Percentiles rank a stretch among this genome's conserved stretches.
These are phyloP conservation scores for Noctua pronuba DNA, from an alignment of 2,888 invertebrate genomes.

Conservation along the genomic window DNA sequence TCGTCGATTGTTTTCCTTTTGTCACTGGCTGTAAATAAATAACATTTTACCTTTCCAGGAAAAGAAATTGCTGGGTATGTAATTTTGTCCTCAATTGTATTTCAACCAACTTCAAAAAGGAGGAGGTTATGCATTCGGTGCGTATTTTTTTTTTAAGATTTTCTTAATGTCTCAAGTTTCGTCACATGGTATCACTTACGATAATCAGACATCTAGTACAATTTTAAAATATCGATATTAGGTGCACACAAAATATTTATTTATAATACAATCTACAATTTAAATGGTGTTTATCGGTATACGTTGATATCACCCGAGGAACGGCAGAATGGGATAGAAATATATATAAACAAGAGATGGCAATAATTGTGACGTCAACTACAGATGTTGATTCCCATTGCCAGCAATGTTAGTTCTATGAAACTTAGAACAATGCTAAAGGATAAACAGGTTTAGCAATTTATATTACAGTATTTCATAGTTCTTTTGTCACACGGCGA, in stretches of 20 bases:
- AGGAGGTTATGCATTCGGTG: not conserved
- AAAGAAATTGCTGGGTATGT: too few relatives aligned
- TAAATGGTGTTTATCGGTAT: constrained; percentile 53
- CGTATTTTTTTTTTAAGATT: not conserved
- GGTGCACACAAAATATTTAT: constrained; percentile 63
- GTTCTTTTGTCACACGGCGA: not conserved
- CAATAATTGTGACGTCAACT: constrained; percentile 13
- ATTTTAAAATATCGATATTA: constrained; percentile 56
- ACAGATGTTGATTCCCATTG: constrained; percentile 10
- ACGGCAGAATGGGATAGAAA: constrained; percentile 36
- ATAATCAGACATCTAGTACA: constrained; percentile 66
- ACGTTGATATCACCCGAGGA: constrained; percentile 34
- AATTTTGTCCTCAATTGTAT: not conserved
- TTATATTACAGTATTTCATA: not conserved
- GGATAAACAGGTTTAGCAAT: constrained; percentile 15
- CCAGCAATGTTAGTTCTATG: not conserved
- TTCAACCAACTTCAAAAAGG: not conserved
- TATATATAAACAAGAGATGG: constrained; percentile 6
- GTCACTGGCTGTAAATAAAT: not conserved
- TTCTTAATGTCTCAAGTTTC: constrained; percentile 43
- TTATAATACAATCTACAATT: constrained; percentile 38
- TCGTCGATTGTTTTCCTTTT: constrained; percentile 32
- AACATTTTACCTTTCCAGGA: not conserved
- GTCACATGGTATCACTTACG: constrained; percentile 36
- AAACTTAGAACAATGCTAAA: constrained; percentile 5